These are phyloP conservation scores for Hyposoter dolosus DNA, from an alignment of 2,888 invertebrate genomes.

Conservation along the genomic window DNA sequence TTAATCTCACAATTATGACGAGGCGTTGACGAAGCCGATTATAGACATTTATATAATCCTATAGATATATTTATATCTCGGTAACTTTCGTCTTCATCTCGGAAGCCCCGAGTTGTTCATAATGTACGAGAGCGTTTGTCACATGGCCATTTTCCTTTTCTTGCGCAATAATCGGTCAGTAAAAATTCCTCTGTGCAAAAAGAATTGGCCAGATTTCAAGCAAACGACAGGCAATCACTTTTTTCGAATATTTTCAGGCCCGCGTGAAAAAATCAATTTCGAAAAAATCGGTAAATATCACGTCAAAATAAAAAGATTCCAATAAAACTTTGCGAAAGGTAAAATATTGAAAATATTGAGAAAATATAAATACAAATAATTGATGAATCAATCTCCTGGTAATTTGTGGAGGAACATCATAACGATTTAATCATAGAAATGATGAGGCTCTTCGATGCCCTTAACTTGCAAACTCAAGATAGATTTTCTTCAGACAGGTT, in stretches of 20 bases:
- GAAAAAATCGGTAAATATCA: not conserved
- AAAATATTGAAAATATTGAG: no score
- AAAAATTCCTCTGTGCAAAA: slow-evolving; percentile 38
- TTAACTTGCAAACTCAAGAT: not conserved
- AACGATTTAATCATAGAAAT: no score
- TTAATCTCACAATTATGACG: slow-evolving; percentile 61
- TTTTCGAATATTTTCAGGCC: not conserved
- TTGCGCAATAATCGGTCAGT: slow-evolving; percentile 31
- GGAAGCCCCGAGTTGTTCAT: slow-evolving; percentile 31
- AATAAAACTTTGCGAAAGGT: no score
- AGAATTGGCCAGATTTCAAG: slow-evolving; percentile 19
- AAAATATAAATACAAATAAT: no score
- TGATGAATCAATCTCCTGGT: no score
- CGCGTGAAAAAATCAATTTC: not conserved
- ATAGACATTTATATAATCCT: slow-evolving; percentile 7
- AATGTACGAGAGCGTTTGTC: slow-evolving; percentile 23
- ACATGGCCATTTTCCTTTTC: slow-evolving; percentile 39
- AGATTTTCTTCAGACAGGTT: not conserved
- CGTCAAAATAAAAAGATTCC: not conserved
- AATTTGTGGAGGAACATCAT: no score
- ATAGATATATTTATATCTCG: slow-evolving; percentile 8
- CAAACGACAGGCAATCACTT: not conserved
- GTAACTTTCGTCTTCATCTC: slow-evolving; percentile 41
- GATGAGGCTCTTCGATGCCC: not conserved
- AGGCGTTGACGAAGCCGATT: slow-evolving; percentile 48